Evolutionary conservation across 1,140 invertebrate species (phyloP).

Genomic region (Dryas iulia): DNA sequence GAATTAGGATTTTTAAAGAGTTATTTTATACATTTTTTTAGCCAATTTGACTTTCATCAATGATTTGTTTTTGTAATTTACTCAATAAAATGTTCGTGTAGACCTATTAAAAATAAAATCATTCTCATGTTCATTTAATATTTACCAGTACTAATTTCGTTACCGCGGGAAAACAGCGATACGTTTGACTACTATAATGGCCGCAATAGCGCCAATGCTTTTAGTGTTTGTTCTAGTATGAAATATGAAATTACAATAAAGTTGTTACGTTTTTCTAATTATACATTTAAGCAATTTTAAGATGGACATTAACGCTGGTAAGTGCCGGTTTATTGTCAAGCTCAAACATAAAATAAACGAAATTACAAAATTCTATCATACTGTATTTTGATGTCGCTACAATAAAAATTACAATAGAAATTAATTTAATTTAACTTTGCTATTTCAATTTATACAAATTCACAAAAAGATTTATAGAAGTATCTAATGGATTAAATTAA

Average conservation of each 20-base stretch:
- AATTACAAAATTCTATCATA: background rate
- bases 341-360: conserved; percentile 2
- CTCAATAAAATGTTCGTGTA: conserved; percentile 19
- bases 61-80: conserved; percentile 25
- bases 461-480: background rate
- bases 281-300: conserved; percentile 50
- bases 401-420: background rate
- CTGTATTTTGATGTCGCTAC: background rate
- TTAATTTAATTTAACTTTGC: background rate
- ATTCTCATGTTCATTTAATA: conserved; percentile 42
- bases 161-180: conserved; percentile 77
- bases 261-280: conserved; percentile 39
- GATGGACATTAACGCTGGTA: conserved; percentile 76
- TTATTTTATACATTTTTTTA: conserved; percentile 44
- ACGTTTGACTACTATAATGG: conserved; percentile 77
- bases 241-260: conserved; percentile 48
- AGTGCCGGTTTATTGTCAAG: conserved; percentile 38
- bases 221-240: conserved; percentile 68
- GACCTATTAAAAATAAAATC: conserved; percentile 21
- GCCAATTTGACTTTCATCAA: conserved; percentile 14
- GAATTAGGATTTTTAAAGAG: conserved; percentile 26
- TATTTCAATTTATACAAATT: background rate
- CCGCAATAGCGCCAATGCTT: conserved; percentile 77
- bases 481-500: background rate
- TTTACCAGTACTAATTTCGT: conserved; percentile 43